A percentile compares a stretch with the other conserved stretches of the same genome.
Evolutionary conservation across 35 echinoderm and acorn worm genomes (phyloP).

Genomic region (Acanthaster planci): DNA sequence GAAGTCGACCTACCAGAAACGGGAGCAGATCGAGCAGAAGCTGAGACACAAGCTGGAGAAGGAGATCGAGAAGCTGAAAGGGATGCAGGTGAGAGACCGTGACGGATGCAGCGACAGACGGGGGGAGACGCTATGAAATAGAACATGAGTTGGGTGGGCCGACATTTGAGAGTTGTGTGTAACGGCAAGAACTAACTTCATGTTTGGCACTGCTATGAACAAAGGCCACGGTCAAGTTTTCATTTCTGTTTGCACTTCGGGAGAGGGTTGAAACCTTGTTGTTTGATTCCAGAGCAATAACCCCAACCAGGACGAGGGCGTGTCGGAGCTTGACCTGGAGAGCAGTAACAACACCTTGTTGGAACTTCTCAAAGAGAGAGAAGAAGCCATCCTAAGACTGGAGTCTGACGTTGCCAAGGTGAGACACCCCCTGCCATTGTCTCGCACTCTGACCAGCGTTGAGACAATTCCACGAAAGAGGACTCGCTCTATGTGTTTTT

Average conservation of each 20-base stretch:
- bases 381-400: conserved; percentile 75
- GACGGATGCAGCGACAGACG: too few species aligned
- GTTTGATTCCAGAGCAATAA: conserved; percentile 50
- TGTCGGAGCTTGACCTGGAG: conserved; percentile 67
- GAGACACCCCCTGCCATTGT: not conserved
- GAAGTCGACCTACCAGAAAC: conserved; percentile 71
- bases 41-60: conserved; percentile 75
- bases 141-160: too few species aligned
- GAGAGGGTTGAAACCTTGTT: too few species aligned
- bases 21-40: conserved; percentile 86
- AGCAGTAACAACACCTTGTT: conserved; percentile 61
- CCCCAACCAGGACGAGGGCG: conserved; percentile 79
- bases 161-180: too few species aligned
- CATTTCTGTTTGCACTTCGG: not conserved
- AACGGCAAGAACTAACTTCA: too few species aligned
- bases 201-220: too few species aligned
- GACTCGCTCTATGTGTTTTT: not conserved
- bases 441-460: too few species aligned
- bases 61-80: conserved; percentile 78
- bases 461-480: not conserved
- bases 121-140: too few species aligned
- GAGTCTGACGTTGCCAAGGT: conserved; percentile 95
- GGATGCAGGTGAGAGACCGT: conserved; percentile 58
- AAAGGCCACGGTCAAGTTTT: not conserved
- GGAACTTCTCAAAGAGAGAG: conserved; percentile 74